Conservation (phyloP, 2,888 invertebrate species). For the Cerastoderma edule region DNA sequence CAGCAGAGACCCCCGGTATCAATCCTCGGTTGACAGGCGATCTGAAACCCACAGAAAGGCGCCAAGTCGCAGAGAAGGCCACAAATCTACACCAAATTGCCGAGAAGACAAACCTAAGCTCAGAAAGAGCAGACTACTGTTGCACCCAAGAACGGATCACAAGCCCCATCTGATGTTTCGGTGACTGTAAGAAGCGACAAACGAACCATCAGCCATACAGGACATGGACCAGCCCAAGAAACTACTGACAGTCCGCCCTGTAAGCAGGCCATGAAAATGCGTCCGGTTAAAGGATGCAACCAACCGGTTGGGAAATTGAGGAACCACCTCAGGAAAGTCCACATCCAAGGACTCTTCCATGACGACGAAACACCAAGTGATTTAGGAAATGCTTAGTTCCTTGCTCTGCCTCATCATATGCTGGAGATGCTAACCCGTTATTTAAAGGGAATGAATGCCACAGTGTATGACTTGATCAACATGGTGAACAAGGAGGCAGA, state of each 20-base stretch:
- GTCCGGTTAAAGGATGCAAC: neutral
- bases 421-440: constrained; percentile 11
- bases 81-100: neutral
- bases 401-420: neutral
- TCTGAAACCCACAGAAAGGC: no score
- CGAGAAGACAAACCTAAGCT: neutral
- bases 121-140: neutral
- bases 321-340: constrained; percentile 3
- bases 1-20: no score
- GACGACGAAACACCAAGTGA: neutral
- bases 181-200: neutral
- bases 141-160: neutral
- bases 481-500: constrained; percentile 10
- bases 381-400: neutral
- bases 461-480: neutral
- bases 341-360: constrained; percentile 20
- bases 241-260: neutral
- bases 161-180: neutral
- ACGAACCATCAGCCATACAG: neutral
- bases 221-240: neutral
- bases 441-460: neutral
- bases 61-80: no score
- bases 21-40: no score
- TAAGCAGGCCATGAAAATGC: constrained; percentile 1
- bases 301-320: neutral